These are phyloP conservation scores for Trididemnum clinides DNA, from an alignment of 23 tunicate genomes.

Conservation along the genomic window DNA sequence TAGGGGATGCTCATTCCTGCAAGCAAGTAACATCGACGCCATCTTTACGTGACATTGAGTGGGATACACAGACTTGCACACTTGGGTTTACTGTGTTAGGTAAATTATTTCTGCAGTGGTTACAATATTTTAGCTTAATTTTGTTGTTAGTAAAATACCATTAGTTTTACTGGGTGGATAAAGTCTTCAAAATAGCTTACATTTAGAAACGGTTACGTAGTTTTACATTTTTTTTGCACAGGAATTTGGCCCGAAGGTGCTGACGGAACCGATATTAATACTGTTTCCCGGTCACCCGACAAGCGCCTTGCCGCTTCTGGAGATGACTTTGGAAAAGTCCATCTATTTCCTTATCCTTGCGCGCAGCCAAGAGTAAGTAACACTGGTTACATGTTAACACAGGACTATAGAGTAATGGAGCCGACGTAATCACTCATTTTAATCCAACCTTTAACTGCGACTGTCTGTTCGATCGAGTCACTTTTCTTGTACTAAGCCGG, in stretches of 20 bases:
- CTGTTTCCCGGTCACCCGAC: conserved; percentile 65
- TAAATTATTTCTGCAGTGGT: background rate
- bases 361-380: conserved; percentile 63
- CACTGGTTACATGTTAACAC: too few relatives aligned
- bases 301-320: conserved; percentile 59
- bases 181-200: too few relatives aligned
- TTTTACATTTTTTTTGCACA: too few relatives aligned
- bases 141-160: too few relatives aligned
- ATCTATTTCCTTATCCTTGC: conserved; percentile 79
- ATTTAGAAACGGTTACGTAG: too few relatives aligned
- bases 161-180: too few relatives aligned
- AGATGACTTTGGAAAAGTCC: conserved; percentile 98
- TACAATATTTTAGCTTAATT: too few relatives aligned
- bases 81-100: conserved; percentile 90
- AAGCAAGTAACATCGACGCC: conserved; percentile 80
- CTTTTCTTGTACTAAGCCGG: too few relatives aligned
- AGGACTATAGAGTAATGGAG: too few relatives aligned
- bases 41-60: conserved; percentile 65
- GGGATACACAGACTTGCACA: conserved; percentile 85
- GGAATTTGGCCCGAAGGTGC: conserved; percentile 99
- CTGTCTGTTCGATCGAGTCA: too few relatives aligned
- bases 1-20: conserved; percentile 86
- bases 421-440: too few relatives aligned
- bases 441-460: too few relatives aligned
- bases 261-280: conserved; percentile 97